Evolutionary conservation across 2,888 invertebrate species (phyloP), one percentile per base, ranked within the genome.

Genomic region (Pantelozetes paolii): DNA sequence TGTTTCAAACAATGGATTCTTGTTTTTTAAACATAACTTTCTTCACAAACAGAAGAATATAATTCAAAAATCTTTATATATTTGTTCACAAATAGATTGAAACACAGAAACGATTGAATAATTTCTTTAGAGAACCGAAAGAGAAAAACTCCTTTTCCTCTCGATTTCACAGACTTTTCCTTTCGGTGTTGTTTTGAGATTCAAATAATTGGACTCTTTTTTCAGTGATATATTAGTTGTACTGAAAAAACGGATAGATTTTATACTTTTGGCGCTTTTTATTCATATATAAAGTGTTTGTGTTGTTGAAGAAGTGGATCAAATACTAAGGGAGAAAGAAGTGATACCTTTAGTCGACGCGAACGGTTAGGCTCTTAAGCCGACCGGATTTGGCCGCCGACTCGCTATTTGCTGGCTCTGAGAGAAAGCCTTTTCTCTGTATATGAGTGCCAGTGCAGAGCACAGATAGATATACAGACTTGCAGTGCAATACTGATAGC

Each of bases 301-400:
- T 67, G 20, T 36, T 67, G 20, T n/a, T 23, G 23, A 67, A 67
- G 67, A 67, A 67, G 67, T 67, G 67, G 67, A 67, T 67, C 67
- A 67, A 67, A 67, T 67, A 42, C 67, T 40, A 67, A 15, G 40
- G 42, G 67, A 67, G 67, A 23, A 67, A 67, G 67, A 67, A 67
- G 42, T 67, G 67, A 67, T 67, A 67, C 67, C 67, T 62, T 62
- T 67, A 67, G 67, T 67, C 40, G 67, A 67, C 15, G 40, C n/a
- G 40, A 67, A 11, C 18, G 67, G 32, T 67, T 32, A 67, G 67
- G 67, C 73, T 72, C 76, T 75, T 76, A 76, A 76, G 76, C 76
- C 75, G 71, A 74, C 75, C 75, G 76, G 76, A 76, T 76, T 76
- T 76, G 76, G 75, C 74, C 62, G 74, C 75, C 74, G 74, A 72